These are phyloP conservation scores for Calliopsis andreniformis DNA, from an alignment of 1,140 invertebrate genomes.

Conservation along the genomic window DNA sequence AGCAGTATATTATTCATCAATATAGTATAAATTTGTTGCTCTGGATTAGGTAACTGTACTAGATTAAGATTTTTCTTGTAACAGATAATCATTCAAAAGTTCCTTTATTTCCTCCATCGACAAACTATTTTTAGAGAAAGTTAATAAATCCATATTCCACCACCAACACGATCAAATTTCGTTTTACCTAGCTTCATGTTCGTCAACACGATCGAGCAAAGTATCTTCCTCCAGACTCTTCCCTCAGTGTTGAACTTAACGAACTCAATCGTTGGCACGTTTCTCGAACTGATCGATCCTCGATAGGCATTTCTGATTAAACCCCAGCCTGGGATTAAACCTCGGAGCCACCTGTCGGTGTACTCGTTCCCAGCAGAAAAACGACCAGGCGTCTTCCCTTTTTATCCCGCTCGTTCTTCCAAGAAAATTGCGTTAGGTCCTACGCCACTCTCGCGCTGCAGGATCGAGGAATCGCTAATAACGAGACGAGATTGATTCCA, in stretches of 20 bases:
- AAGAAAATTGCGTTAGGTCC: slow-evolving; percentile 48
- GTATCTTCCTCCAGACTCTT: neutral
- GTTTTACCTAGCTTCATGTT: no score
- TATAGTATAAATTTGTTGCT: no score
- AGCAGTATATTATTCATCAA: no score
- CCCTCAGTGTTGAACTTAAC: neutral
- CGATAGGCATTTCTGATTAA: slow-evolving; percentile 47
- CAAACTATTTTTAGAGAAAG: no score
- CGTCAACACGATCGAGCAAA: no score
- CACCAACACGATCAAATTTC: no score
- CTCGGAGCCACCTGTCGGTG: slow-evolving; percentile 13
- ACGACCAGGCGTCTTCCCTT: slow-evolving; percentile 13
- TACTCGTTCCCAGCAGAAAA: slow-evolving; percentile 1
- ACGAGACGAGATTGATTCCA: slow-evolving; percentile 45
- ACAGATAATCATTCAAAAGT: no score
- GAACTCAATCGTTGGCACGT: slow-evolving; percentile 9
- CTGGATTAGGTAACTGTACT: no score
- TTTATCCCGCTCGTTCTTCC: slow-evolving; percentile 32
- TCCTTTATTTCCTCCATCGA: no score
- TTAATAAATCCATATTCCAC: no score
- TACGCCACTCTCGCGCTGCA: neutral
- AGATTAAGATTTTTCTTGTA: no score
- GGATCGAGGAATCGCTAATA: slow-evolving; percentile 19
- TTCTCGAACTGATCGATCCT: slow-evolving; percentile 31
- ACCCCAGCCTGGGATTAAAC: slow-evolving; percentile 46